These are phyloP conservation scores for Idris sp. DNA, from an alignment of 1,140 invertebrate genomes.

Conservation along the genomic window DNA sequence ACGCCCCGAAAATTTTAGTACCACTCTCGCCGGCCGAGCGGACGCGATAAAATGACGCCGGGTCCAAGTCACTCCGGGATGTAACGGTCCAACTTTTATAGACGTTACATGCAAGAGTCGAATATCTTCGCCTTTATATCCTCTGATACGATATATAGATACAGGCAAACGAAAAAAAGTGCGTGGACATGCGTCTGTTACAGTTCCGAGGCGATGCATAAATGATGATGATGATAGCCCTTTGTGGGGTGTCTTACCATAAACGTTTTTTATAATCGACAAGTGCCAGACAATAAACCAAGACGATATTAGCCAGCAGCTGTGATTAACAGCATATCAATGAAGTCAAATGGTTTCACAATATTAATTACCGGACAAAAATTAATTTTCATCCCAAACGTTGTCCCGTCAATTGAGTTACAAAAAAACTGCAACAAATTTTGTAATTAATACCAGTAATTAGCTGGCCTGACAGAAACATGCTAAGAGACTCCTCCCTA, in stretches of 20 bases:
- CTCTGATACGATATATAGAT: slow-evolving; percentile 51
- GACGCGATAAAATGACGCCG: slow-evolving; percentile 53
- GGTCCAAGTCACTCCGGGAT: slow-evolving; percentile 25
- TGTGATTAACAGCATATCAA: too few relatives aligned
- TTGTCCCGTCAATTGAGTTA: too few relatives aligned
- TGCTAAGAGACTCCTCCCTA: slow-evolving; percentile 59
- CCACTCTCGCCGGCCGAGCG: slow-evolving; percentile 49
- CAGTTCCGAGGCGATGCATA: slow-evolving; percentile 20
- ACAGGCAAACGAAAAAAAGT: slow-evolving; percentile 30
- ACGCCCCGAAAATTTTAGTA: slow-evolving; percentile 74
- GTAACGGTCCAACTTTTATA: slow-evolving; percentile 51
- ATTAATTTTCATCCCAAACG: too few relatives aligned
- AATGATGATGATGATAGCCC: slow-evolving; percentile 39
- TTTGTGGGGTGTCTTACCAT: slow-evolving; percentile 15
- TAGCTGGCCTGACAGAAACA: slow-evolving; percentile 64
- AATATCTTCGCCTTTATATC: slow-evolving; percentile 43
- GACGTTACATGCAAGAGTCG: slow-evolving; percentile 31
- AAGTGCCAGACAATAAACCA: too few relatives aligned
- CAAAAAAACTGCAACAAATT: too few relatives aligned
- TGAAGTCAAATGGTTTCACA: too few relatives aligned
- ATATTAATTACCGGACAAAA: too few relatives aligned
- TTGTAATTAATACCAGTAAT: slow-evolving; percentile 74
- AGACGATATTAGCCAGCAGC: too few relatives aligned
- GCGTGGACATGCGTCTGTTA: slow-evolving; percentile 13
- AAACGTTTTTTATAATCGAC: slow-evolving; percentile 21